Evolutionary conservation across 2,797 vertebrate species (phyloP), one percentile per base, ranked within the genome.

Genomic region (Clarias pachynema): DNA sequence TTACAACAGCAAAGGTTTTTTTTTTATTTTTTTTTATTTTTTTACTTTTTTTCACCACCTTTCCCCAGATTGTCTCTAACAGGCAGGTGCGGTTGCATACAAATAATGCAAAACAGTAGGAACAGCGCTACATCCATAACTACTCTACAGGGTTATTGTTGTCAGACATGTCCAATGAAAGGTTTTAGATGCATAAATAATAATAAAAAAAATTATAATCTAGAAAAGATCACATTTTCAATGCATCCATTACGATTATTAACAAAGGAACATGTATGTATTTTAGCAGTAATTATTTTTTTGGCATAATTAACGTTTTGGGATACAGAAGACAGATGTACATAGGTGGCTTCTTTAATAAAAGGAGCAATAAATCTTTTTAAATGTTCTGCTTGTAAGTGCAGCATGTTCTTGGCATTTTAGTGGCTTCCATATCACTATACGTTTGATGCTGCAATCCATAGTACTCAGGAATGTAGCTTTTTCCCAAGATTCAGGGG

Each of bases 1-100:
- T 85, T 89, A 89, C 89, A 88, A 86, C 81, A 86, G 72, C 85
- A 86, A 79, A 31, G 75, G 40, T n/a, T 66, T 66, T 66, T 80
- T 66, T 40, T 26, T 49, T n/a, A n/a, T n/a, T 18, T 26, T 0
- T 7, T 6, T 18, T 20, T 65, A n/a, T 0, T 7, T 6, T 18
- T 20, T 65, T 18, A 1, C 3, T 53, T 53, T 53, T 53, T 3
- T n/a, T 72, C 15, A 8, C 62, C 37, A 73, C 68, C 82, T 84
- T 86, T 79, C 79, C 63, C 31, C 75, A 66, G 10, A 5, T 56
- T 14, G 5, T 87, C 72, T 74, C 63, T 44, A 68, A n/a, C 3
- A 60, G 29, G 74, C 84, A 84, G 72, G 69, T 66, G 57, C 49
- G 56, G 14, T 65, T 85, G 85, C 81, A 89, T 87, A 83, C 59